Conservation (phyloP, 2,797 vertebrate species). For the Clamator glandarius region DNA sequence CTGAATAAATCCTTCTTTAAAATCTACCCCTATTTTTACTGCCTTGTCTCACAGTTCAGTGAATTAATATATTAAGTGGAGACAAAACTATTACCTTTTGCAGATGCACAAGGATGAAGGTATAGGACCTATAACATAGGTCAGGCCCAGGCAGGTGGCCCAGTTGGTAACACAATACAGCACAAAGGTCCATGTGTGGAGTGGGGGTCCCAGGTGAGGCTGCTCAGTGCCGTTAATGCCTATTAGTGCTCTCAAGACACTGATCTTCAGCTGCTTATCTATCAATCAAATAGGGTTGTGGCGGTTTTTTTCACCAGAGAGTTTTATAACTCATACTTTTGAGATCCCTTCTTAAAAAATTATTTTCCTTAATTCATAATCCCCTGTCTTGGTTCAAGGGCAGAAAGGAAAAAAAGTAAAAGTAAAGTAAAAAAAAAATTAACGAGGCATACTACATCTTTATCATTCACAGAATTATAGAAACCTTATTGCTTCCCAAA, state of each 20-base stretch:
- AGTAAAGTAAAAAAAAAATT: background rate
- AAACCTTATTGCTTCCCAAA: background rate
- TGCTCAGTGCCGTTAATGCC: background rate
- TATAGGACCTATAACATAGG: background rate
- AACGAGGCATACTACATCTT: background rate
- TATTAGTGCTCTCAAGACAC: background rate
- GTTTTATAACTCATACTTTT: background rate
- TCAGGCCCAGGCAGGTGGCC: background rate
- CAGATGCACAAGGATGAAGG: background rate
- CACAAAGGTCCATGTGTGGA: background rate
- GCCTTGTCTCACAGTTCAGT: background rate
- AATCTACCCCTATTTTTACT: background rate
- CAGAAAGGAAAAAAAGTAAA: background rate
- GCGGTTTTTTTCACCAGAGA: background rate
- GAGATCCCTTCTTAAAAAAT: background rate
- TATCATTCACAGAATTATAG: background rate
- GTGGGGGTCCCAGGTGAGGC: background rate
- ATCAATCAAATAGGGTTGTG: background rate
- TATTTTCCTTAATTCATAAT: background rate
- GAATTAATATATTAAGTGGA: background rate
- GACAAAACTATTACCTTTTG: background rate
- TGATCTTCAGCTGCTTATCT: background rate
- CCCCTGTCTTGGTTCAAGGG: background rate
- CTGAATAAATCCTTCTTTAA: background rate
- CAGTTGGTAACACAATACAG: rapidly evolving